phyloP scores from a whole-genome alignment of 2,113 vertebrate genomes.

The Leptocoma aspasia region DNA sequence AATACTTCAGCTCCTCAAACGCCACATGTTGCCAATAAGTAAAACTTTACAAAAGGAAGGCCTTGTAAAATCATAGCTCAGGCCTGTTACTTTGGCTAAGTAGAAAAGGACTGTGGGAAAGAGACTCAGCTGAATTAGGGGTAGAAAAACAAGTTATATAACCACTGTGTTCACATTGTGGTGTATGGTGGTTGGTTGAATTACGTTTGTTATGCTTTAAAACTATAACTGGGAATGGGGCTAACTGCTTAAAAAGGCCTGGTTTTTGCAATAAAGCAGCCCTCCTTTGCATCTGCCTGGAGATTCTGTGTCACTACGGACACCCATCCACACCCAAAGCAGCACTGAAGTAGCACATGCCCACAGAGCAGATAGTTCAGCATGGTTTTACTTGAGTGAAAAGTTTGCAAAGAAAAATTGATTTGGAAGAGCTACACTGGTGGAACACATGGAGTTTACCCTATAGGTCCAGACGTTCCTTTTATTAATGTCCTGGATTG shows the following conservation, averaged over 20 bases:
- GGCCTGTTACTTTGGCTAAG: neutral
- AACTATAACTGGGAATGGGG: neutral
- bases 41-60: neutral
- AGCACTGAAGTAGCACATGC: neutral
- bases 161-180: rapidly evolving
- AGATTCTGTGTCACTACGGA: neutral
- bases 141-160: neutral
- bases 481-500: too few relatives aligned
- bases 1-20: neutral
- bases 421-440: neutral
- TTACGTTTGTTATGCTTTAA: neutral
- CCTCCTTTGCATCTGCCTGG: neutral
- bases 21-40: neutral
- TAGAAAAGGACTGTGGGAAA: neutral
- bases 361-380: neutral
- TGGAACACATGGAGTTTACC: neutral
- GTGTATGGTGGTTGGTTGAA: neutral
- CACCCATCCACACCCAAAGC: too few relatives aligned
- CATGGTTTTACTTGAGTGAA: neutral
- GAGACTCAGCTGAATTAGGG: neutral
- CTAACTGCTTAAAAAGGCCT: neutral
- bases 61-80: neutral
- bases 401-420: neutral
- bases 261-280: too few relatives aligned
- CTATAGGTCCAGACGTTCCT: slow-evolving; percentile 41